Percentiles rank a stretch among this genome's conserved stretches.
These are phyloP conservation scores for Andrena cerasifolii DNA, from an alignment of 1,140 invertebrate species.

Conservation along the genomic window DNA sequence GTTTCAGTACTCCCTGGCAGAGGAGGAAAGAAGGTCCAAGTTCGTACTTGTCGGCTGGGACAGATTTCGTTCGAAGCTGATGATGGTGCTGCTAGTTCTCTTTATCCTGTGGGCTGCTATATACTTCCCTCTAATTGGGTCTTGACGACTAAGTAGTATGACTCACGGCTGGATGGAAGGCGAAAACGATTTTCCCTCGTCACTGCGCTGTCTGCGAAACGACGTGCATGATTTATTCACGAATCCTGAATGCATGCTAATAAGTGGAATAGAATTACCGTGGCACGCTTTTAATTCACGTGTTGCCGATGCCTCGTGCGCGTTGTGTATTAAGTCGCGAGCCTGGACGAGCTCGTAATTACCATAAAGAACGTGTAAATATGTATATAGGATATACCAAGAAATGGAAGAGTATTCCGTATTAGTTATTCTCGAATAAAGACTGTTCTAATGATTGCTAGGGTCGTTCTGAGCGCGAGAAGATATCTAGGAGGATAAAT, in stretches of 20 bases:
- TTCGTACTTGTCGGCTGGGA: conserved; percentile 78
- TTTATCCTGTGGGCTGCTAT: conserved; percentile 77
- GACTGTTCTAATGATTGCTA: not conserved
- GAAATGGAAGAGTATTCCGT: not conserved
- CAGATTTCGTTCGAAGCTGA: conserved; percentile 72
- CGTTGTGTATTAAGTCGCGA: not conserved
- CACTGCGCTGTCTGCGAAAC: not conserved
- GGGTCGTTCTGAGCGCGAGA: no score
- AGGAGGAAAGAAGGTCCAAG: conserved; percentile 54
- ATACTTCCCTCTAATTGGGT: conserved; percentile 76
- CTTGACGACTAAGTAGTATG: not conserved
- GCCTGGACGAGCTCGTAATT: no score
- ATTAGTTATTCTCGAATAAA: not conserved
- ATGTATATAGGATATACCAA: conserved; percentile 13
- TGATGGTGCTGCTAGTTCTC: conserved; percentile 71
- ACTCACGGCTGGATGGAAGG: not conserved
- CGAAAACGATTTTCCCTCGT: not conserved
- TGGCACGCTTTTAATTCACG: not conserved
- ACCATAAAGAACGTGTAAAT: conserved; percentile 16
- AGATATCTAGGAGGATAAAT: no score
- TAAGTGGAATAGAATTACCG: not conserved
- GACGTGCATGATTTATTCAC: no score
- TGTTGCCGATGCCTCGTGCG: not conserved
- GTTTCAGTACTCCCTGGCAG: conserved; percentile 48
- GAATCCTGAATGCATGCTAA: not conserved